Conservation (phyloP, 2,888 invertebrate species). For the Adineta ricciae region DNA sequence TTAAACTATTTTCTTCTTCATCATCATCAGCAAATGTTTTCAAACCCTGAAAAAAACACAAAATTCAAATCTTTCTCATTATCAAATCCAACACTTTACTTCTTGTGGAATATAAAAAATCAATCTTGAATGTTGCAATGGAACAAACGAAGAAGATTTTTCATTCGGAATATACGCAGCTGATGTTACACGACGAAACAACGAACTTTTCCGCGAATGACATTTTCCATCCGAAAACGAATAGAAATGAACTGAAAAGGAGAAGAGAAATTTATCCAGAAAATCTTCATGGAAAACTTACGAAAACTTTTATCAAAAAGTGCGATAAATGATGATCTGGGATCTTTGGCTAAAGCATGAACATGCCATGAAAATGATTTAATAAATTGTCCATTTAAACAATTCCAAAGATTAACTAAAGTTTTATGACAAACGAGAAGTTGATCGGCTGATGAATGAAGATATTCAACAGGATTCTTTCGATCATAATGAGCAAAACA, state of each 20-base stretch:
- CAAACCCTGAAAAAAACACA: neutral
- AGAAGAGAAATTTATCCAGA: too few species aligned
- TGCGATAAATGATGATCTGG: neutral
- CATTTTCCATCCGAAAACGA: constrained; percentile 13
- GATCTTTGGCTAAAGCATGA: neutral
- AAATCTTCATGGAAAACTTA: neutral
- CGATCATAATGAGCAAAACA: neutral
- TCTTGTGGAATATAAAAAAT: neutral
- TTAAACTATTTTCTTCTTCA: neutral
- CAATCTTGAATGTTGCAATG: neutral
- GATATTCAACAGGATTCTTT: neutral
- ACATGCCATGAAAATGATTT: constrained; percentile 10
- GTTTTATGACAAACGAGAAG: constrained; percentile 13
- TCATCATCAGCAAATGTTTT: neutral
- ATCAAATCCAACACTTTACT: too few species aligned
- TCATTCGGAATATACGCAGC: neutral
- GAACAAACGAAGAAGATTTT: neutral
- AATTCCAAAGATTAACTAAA: neutral
- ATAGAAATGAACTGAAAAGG: neutral
- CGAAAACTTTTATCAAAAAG: constrained; percentile 6
- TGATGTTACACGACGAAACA: neutral
- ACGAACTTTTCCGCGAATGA: neutral
- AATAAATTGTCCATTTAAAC: neutral
- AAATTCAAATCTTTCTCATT: neutral
- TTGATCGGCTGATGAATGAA: neutral